Evolutionary conservation across 2,797 vertebrate genomes (phyloP), one percentile per base, ranked within the genome.

Genomic region (Pangasius mekongensis): DNA sequence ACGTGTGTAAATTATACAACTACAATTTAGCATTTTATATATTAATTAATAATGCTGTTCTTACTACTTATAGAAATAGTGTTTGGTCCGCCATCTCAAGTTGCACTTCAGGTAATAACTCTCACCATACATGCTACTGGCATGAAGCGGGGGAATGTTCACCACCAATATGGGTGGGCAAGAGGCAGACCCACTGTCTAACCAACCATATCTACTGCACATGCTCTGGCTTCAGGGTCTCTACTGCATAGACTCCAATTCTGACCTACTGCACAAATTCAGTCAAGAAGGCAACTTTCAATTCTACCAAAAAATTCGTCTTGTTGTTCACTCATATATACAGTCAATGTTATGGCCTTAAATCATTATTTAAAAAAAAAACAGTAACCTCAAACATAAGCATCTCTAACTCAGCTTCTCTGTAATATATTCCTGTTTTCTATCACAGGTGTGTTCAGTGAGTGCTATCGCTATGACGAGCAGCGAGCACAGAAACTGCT

Each of bases 401-500:
- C 14, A 49, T 64, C 39, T 66, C 8, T 83, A 10, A 3, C 27
- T 64, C 2, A 18, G 3, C 6, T 43, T 47, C 36, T 30, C 10
- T 67, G 39, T n/a, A 47, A 66, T 67, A 66, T 67, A 67, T 52
- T 33, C 13, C 11, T 62, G 16, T 76, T 76, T n/a, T 10, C 39
- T 66, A 27, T 92, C 10, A 0, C 86, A 99, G 98, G 98, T 0
- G 96, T 99, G 89, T 99, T 99, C 93, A 97, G 94, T 0, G 96
- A 98, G 87, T 98, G 98, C 92, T 95, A 98, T 91, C 95, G 93
- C 87, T 96, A 95, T 86, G 96, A 99, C 0, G 94, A 96, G 43
- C 96, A 96, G 64, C 94, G 97, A 10, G 97, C 97, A 2, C 96
- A 96, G 93, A 98, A 96, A 89, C 94, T 99, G 90, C 95, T 99